Percentiles rank a stretch among this genome's conserved stretches.
Conservation (phyloP, 92 coral and sea anemone species). For the Meandrina meandrites region DNA sequence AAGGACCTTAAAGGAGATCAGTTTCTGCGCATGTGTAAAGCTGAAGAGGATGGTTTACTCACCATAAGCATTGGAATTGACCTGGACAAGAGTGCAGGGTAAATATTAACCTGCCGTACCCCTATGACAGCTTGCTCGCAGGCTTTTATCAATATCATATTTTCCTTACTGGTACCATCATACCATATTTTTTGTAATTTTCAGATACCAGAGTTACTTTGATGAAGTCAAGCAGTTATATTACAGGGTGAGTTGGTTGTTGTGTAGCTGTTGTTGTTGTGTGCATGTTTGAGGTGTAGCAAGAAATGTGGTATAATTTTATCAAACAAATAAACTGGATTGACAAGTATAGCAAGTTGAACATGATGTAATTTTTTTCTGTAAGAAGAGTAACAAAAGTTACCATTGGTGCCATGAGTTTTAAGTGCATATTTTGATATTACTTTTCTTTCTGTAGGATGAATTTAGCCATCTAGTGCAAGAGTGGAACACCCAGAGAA, state of each 20-base stretch:
- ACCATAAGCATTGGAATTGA: conserved; percentile 80
- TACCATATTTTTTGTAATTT: background rate
- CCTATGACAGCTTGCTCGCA: background rate
- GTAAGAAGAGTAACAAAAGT: background rate
- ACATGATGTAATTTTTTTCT: background rate
- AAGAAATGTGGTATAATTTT: no score
- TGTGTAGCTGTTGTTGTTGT: background rate
- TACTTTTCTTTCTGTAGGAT: conserved; percentile 62
- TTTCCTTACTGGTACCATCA: no score
- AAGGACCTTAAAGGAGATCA: conserved; percentile 91
- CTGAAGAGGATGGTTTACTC: conserved; percentile 90
- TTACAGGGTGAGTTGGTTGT: conserved; percentile 75
- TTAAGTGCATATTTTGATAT: background rate
- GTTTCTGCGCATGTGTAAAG: conserved; percentile 82
- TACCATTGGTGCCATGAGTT: background rate
- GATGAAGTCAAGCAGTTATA: conserved; percentile 97
- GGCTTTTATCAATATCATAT: background rate
- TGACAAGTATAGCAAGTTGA: background rate
- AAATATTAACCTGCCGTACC: background rate
- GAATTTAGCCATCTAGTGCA: conserved; percentile 97
- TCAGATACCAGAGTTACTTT: conserved; percentile 82
- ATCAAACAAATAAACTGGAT: no score
- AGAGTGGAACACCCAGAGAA: conserved; percentile 96
- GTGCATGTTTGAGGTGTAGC: no score
- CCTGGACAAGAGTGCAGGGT: conserved; percentile 80